Evolutionary conservation across 2,113 vertebrate genomes (phyloP).

Genomic region (Sinocyclocheilus anophthalmus): DNA sequence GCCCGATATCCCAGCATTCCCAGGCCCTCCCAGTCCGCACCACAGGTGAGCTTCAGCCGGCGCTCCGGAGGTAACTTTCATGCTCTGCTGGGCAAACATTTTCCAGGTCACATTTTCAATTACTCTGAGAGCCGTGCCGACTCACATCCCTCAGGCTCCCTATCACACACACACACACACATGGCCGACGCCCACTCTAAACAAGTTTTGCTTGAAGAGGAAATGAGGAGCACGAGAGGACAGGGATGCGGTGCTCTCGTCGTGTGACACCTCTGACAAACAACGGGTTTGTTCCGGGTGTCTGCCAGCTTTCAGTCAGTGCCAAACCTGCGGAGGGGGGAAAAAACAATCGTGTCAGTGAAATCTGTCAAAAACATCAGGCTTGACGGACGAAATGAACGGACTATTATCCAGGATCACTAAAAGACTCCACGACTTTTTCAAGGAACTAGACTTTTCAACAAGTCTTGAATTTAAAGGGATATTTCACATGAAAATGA

Average conservation of each 20-base stretch:
- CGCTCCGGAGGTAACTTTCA: no score
- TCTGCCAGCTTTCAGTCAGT: constrained; percentile 40
- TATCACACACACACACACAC: constrained; percentile 64
- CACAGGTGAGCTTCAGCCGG: no score
- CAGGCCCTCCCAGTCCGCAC: no score
- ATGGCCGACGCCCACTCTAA: constrained; percentile 57
- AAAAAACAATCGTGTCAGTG: constrained; percentile 5
- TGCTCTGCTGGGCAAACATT: no score
- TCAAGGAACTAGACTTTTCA: not conserved
- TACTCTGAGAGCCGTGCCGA: no score
- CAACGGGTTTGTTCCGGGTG: constrained; percentile 25
- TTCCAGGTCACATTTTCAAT: no score
- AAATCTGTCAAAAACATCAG: constrained; percentile 32
- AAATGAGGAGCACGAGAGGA: constrained; percentile 21
- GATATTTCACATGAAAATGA: not conserved
- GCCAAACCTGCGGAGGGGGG: not conserved
- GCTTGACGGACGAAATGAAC: constrained; percentile 3
- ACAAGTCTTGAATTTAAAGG: not conserved
- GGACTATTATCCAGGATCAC: not conserved
- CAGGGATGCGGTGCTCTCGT: constrained; percentile 31
- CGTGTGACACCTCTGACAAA: constrained; percentile 40
- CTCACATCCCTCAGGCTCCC: constrained; percentile 15
- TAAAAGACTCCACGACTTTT: constrained; percentile 26
- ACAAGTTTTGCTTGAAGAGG: constrained; percentile 53
- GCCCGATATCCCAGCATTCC: no score